phyloP scores from a whole-genome alignment of 1,140 invertebrate species.

The Lepeophtheirus salmonis region DNA sequence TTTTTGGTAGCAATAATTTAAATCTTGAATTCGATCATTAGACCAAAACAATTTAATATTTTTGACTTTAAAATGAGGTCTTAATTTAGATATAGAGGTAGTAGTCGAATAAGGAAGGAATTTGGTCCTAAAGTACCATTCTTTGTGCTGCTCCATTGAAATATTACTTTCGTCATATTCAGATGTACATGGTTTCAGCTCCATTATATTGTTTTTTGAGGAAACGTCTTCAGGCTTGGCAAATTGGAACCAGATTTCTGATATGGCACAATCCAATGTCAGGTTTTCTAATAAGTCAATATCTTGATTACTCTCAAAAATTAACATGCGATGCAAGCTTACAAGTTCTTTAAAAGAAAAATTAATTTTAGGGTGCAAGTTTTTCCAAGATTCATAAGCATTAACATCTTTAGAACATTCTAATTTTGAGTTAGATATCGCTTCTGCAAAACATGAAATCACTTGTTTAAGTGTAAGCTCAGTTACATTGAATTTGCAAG shows the following conservation, averaged over 20 bases:
- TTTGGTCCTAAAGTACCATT: neutral
- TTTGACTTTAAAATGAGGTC: slow-evolving; percentile 2
- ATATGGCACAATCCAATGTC: neutral
- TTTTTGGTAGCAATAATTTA: neutral
- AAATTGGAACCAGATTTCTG: neutral
- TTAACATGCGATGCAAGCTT: slow-evolving; percentile 4
- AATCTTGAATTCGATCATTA: neutral
- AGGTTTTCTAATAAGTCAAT: neutral
- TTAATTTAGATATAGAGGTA: too few relatives aligned
- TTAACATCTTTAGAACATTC: neutral
- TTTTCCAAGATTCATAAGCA: neutral
- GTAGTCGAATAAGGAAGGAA: too few relatives aligned
- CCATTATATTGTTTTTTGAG: neutral
- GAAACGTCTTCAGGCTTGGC: neutral
- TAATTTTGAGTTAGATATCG: neutral
- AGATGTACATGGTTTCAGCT: neutral
- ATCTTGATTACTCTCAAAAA: neutral
- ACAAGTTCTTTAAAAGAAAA: slow-evolving; percentile 3
- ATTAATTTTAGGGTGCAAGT: neutral
- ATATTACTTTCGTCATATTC: neutral
- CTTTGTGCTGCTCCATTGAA: slow-evolving; percentile 3
- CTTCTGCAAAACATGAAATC: neutral
- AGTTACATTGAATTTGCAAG: neutral
- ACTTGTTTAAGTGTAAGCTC: slow-evolving; percentile 1
- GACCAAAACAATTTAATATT: slow-evolving; percentile 7